A percentile compares a stretch with the other conserved stretches of the same genome.
phyloP scores from a whole-genome alignment of 2,113 vertebrate genomes.

The Asarcornis scutulata region DNA sequence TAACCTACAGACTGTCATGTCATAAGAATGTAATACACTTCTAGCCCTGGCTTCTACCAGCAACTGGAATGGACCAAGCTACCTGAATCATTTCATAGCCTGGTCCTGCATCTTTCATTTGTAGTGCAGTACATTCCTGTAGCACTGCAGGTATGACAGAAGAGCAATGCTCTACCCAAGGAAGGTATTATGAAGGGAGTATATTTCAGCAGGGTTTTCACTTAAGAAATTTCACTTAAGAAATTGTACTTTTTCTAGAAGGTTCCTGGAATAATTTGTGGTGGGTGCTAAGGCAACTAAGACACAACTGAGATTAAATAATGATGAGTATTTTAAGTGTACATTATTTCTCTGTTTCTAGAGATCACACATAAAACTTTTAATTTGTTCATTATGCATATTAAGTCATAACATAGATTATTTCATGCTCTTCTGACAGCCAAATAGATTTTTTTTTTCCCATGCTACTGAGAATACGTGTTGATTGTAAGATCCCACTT shows the following conservation, averaged over 20 bases:
- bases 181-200: neutral
- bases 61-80: neutral
- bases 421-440: neutral
- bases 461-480: neutral
- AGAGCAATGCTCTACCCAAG: neutral
- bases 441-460: neutral
- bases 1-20: neutral
- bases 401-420: neutral
- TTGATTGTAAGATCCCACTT: slow-evolving; percentile 24
- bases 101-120: neutral
- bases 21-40: neutral
- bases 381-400: neutral
- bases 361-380: neutral
- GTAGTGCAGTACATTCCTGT: rapidly evolving
- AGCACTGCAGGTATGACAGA: neutral
- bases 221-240: neutral
- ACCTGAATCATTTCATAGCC: neutral
- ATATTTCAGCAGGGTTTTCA: neutral
- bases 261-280: neutral
- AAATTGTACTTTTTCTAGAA: neutral
- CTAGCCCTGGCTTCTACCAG: neutral
- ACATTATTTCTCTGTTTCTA: neutral
- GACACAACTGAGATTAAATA: neutral
- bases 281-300: neutral
- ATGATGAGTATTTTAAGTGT: neutral